Base-by-base conservation (phyloP, 37 sponge, comb jelly and placozoan species). In the Tethya wilhelma region DNA sequence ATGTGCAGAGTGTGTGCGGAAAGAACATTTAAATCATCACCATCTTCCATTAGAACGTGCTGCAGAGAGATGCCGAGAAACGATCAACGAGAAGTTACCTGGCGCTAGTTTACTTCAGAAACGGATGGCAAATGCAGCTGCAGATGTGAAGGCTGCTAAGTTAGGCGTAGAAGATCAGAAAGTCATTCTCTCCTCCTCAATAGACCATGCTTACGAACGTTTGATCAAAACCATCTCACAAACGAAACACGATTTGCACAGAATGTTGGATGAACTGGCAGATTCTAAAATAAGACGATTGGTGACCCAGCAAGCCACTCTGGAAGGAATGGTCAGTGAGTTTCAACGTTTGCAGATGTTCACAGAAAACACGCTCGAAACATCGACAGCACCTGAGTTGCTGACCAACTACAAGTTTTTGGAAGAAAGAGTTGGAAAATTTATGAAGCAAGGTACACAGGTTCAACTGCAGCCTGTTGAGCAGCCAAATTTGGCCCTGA, bases 401-500 rank as follows among this genome's bases (percentile, higher is more conserved):
- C 34, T 73, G 36, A n/a, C 8, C 2, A 22, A 20, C 20, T 49
- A 73, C 36, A 4, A 25, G 25, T 73, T 73, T 56, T 22, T 73
- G 30, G 20, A 53, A 12, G 56, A 25, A 26, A 23, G 22, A 23
- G 22, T 60, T 6, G 29, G 22, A 23, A n/a, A 23, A 23, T 14
- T 14, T 26, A 60, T n/a, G 9, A n/a, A 60, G 28, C 7, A 60
- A 23, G 29, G 29, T 5, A 55, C 73, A 14, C 3, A 29, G 7
- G 34, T 32, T 1, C 9, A n/a, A 29, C 2, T 53, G 2, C 37
- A 73, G 31, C 73, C 73, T 22, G 73, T 73, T 32, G 56, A 46
- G 28, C 26, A 28, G 2, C 30, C 73, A 46, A 73, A 73, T 34
- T 23, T 55, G n/a, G 73, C 73, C 4, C 5, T 73, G 12, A 73